A percentile compares a stretch with the other conserved stretches of the same genome.
Evolutionary conservation across 2,888 invertebrate genomes (phyloP).

Genomic region (Himalopsyche japonica): DNA sequence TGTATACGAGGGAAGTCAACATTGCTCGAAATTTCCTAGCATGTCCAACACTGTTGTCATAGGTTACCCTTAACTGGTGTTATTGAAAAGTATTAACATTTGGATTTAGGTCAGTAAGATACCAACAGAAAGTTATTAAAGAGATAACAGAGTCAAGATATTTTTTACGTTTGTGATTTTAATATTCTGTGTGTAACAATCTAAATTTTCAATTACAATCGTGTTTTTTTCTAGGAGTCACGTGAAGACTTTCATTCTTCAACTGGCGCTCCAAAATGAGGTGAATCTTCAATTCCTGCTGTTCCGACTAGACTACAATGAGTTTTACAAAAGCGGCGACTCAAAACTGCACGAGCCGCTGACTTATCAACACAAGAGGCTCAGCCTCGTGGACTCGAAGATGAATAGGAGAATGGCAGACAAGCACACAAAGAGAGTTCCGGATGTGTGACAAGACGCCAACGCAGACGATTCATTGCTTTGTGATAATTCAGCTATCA

Average conservation of each 20-base stretch:
- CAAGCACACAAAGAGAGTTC: not conserved
- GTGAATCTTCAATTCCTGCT: conserved; percentile 87
- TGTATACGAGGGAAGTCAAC: too few relatives aligned
- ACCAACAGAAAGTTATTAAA: too few relatives aligned
- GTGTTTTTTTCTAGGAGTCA: conserved; percentile 64
- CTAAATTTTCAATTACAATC: not conserved
- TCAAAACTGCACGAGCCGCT: conserved; percentile 72
- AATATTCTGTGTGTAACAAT: too few relatives aligned
- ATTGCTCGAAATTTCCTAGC: too few relatives aligned
- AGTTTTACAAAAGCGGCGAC: conserved; percentile 86
- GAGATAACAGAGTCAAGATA: too few relatives aligned
- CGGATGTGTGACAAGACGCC: not conserved
- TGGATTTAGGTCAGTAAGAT: too few relatives aligned
- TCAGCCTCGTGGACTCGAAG: conserved; percentile 59
- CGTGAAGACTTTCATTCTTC: conserved; percentile 82
- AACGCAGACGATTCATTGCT: too few relatives aligned
- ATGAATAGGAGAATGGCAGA: not conserved
- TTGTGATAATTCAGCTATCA: too few relatives aligned
- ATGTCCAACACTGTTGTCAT: too few relatives aligned
- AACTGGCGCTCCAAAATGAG: conserved; percentile 82
- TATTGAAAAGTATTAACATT: too few relatives aligned
- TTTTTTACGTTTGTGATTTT: too few relatives aligned
- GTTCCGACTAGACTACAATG: conserved; percentile 92
- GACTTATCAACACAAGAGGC: conserved; percentile 66
- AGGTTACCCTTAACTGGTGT: too few relatives aligned